phyloP scores from a whole-genome alignment of 2,888 invertebrate species.

The Drosophila cognata region DNA sequence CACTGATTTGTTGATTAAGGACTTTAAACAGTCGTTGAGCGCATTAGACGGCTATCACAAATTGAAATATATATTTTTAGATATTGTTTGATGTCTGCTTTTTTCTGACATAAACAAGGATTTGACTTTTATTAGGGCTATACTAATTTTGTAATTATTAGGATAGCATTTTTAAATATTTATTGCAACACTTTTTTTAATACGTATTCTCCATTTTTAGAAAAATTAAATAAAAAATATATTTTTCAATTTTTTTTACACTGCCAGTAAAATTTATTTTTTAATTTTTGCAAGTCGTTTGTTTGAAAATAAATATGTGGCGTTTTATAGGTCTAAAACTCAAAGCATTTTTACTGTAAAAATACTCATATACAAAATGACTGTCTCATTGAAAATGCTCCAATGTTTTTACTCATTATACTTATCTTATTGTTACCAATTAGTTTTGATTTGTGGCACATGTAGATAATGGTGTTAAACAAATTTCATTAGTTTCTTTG shows the following conservation, averaged over 20 bases:
- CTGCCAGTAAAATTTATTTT: background rate
- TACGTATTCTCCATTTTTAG: background rate
- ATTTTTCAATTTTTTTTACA: background rate
- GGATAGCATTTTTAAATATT: background rate
- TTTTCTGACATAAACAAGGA: slow-evolving; percentile 28
- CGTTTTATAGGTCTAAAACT: background rate
- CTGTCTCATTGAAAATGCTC: background rate
- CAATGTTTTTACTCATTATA: background rate
- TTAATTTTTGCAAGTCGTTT: background rate
- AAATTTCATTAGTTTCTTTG: background rate
- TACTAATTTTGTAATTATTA: background rate
- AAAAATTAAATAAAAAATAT: background rate
- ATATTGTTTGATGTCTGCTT: slow-evolving; percentile 18
- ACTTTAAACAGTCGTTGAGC: slow-evolving; percentile 45
- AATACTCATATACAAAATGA: background rate
- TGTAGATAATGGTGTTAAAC: background rate
- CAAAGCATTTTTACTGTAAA: background rate
- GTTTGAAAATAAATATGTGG: background rate
- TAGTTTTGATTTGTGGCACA: background rate
- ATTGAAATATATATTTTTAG: slow-evolving; percentile 41
- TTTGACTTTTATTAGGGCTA: slow-evolving; percentile 16
- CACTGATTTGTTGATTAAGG: slow-evolving; percentile 49
- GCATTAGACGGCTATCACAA: slow-evolving; percentile 41
- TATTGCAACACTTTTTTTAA: background rate
- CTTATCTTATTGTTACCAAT: background rate